Conservation (phyloP, 2,797 vertebrate genomes). For the Chaetodon trifasciatus region DNA sequence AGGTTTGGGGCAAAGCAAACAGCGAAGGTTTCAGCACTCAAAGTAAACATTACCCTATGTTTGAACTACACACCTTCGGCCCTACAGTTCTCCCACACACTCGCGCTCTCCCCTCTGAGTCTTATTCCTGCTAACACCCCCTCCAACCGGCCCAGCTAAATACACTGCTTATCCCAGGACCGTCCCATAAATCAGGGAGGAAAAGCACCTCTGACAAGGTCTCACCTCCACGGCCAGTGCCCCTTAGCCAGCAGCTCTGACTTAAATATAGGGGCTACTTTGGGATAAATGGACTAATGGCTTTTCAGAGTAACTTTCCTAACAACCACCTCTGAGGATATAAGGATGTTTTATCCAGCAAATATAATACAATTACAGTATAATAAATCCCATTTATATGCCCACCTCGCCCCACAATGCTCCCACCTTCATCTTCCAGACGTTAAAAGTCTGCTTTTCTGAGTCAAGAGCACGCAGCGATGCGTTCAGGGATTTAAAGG, state of each 20-base stretch:
- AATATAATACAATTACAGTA: constrained; percentile 20
- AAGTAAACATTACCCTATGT: constrained; percentile 84
- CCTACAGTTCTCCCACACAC: constrained; percentile 80
- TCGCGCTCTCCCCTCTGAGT: constrained; percentile 68
- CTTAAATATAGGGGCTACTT: constrained; percentile 55
- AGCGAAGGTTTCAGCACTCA: constrained; percentile 81
- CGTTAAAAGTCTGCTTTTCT: constrained; percentile 29
- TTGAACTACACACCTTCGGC: constrained; percentile 85
- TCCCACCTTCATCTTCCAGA: constrained; percentile 2
- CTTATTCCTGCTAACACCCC: constrained; percentile 74
- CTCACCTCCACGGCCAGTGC: constrained; percentile 75
- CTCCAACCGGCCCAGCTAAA: constrained; percentile 77
- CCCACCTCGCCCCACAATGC: not conserved
- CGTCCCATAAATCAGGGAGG: constrained; percentile 81
- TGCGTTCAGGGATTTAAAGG: constrained; percentile 35
- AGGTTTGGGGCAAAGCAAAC: constrained; percentile 80
- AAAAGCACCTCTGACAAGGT: constrained; percentile 81
- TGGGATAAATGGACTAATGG: constrained; percentile 55
- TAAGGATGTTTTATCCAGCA: constrained; percentile 38
- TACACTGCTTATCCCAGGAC: constrained; percentile 78
- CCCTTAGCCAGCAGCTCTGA: constrained; percentile 50
- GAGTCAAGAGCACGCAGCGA: constrained; percentile 14
- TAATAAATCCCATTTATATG: constrained; percentile 45
- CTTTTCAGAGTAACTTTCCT: constrained; percentile 56
- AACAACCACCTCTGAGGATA: constrained; percentile 44